Conservation (phyloP, 2,113 vertebrate species). For the Herpailurus yagouaroundi region DNA sequence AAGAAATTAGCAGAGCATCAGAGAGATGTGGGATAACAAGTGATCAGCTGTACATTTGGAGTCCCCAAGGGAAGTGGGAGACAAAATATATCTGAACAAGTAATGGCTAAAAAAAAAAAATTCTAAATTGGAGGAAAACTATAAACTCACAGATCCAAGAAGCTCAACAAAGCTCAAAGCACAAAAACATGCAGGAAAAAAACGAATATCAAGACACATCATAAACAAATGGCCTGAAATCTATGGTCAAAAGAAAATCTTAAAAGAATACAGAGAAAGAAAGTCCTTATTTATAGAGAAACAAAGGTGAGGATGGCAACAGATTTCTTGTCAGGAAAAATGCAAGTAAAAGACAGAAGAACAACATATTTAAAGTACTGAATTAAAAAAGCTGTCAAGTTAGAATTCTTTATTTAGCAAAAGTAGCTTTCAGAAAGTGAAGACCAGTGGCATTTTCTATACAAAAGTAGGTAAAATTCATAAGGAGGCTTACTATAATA, state of each 20-base stretch:
- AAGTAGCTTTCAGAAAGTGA: neutral
- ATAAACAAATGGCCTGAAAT: neutral
- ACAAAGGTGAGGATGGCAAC: neutral
- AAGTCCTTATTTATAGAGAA: neutral
- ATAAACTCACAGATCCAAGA: neutral
- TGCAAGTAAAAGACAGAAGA: neutral
- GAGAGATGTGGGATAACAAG: neutral
- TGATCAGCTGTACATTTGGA: neutral
- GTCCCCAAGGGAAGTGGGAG: neutral
- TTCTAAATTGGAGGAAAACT: neutral
- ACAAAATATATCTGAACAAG: neutral
- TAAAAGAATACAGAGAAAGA: neutral
- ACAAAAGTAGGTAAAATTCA: neutral
- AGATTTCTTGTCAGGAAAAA: neutral
- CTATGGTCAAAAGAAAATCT: neutral
- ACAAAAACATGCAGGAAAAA: neutral
- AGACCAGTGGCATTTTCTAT: neutral
- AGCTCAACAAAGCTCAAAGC: neutral
- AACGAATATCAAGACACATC: neutral
- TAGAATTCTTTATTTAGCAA: neutral
- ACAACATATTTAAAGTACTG: neutral
- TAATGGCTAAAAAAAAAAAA: neutral
- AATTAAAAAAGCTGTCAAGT: neutral
- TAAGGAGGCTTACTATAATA: neutral
- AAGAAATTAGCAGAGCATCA: neutral